A percentile compares a stretch with the other conserved stretches of the same genome.
These are phyloP conservation scores for Euschistus heros DNA, from an alignment of 1,140 invertebrate genomes.

Conservation along the genomic window DNA sequence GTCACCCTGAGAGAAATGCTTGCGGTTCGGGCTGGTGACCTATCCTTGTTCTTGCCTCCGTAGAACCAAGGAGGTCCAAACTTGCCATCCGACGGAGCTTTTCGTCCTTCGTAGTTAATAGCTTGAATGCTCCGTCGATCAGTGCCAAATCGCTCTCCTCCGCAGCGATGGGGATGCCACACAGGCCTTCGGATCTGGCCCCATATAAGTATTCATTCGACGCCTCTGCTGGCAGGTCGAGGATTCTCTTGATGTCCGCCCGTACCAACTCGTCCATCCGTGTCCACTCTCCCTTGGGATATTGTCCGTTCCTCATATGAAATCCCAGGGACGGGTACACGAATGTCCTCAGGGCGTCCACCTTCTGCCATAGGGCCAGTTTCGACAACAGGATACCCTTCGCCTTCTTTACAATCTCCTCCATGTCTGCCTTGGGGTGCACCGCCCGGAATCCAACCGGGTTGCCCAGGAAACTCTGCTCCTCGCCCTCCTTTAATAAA, in stretches of 20 bases:
- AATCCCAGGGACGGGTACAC: no score
- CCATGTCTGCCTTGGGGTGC: neutral
- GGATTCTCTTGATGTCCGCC: neutral
- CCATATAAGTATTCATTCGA: conserved; percentile 15
- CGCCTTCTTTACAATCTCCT: neutral
- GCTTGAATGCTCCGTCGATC: conserved; percentile 1
- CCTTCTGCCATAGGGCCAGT: neutral
- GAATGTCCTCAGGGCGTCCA: no score
- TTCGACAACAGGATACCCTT: neutral
- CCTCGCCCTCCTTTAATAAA: neutral
- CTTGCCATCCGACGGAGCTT: neutral
- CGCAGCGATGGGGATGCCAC: neutral
- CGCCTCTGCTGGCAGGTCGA: neutral
- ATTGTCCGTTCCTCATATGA: no score
- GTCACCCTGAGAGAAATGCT: no score
- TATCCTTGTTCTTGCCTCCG: no score
- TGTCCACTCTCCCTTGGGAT: conserved; percentile 10
- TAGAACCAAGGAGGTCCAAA: no score
- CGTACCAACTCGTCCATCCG: neutral
- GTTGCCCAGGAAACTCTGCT: conserved; percentile 19
- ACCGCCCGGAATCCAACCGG: conserved; percentile 30
- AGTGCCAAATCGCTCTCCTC: neutral
- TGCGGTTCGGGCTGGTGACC: no score
- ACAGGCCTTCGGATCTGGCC: neutral
- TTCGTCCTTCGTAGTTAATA: neutral